A percentile compares a stretch with the other conserved stretches of the same genome.
Evolutionary conservation across 2,888 invertebrate genomes (phyloP).

Genomic region (Heliconius ethilla): DNA sequence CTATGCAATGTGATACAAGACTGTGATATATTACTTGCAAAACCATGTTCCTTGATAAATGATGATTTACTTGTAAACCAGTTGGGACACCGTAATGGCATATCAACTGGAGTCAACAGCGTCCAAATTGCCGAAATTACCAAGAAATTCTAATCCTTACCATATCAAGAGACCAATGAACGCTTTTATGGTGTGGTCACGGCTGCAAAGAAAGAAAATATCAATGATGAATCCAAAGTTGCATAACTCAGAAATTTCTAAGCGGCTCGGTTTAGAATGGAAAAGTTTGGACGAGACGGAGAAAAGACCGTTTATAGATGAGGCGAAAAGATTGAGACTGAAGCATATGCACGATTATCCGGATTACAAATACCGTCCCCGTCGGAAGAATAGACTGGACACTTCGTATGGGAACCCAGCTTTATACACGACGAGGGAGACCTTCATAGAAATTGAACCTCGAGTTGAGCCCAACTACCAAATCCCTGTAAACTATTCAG

Average conservation of each 20-base stretch:
- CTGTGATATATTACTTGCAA: constrained; percentile 18
- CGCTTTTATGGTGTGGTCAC: constrained; percentile 99
- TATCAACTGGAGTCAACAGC: constrained; percentile 61
- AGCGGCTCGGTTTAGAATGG: constrained; percentile 92
- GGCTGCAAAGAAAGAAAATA: constrained; percentile 92
- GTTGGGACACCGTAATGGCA: constrained; percentile 55
- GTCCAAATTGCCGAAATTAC: constrained; percentile 61
- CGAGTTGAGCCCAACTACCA: constrained; percentile 66
- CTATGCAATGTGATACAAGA: constrained; percentile 22
- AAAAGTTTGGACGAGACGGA: constrained; percentile 89
- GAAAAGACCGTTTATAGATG: constrained; percentile 93
- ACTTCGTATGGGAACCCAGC: constrained; percentile 62
- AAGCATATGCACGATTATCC: constrained; percentile 88
- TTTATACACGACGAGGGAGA: constrained; percentile 63
- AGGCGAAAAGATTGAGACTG: constrained; percentile 89
- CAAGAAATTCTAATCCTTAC: constrained; percentile 82
- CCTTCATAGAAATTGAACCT: constrained; percentile 69
- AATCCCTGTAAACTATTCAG: constrained; percentile 65
- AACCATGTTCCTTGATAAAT: constrained; percentile 16
- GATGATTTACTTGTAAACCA: constrained; percentile 6
- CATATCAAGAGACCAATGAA: constrained; percentile 99
- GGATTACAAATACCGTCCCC: constrained; percentile 86
- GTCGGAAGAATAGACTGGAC: constrained; percentile 82
- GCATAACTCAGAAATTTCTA: constrained; percentile 91
- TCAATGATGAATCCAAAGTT: constrained; percentile 91